Conservation (phyloP, 2,113 vertebrate genomes). For the Microcebus murinus region DNA sequence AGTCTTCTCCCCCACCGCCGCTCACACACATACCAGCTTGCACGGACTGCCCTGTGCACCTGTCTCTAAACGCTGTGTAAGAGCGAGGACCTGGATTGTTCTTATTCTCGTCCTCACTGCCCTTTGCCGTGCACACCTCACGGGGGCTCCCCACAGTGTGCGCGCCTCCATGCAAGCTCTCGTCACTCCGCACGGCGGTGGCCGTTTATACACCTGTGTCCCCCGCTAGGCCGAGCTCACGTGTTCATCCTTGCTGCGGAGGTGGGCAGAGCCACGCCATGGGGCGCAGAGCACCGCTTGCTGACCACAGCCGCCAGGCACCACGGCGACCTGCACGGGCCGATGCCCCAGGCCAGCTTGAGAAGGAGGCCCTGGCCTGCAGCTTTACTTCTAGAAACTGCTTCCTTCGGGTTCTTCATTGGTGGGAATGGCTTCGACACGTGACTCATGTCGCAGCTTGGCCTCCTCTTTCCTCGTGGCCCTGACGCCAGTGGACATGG, state of each 20-base stretch:
- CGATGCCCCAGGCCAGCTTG: no score
- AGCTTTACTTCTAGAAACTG: background rate
- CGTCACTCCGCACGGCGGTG: accelerated
- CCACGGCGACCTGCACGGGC: no score
- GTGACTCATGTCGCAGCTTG: accelerated
- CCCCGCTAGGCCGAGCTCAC: background rate
- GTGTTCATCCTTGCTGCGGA: accelerated
- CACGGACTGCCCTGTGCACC: no score
- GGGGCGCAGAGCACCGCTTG: accelerated
- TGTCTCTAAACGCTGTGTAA: background rate
- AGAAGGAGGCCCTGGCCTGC: background rate
- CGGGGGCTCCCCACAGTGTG: accelerated
- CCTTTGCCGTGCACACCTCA: accelerated
- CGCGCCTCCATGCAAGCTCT: background rate
- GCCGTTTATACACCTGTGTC: background rate
- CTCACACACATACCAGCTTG: accelerated
- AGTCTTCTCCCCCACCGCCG: background rate
- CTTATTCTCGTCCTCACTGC: accelerated
- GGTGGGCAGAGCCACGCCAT: accelerated
- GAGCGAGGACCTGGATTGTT: accelerated
- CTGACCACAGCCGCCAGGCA: background rate
- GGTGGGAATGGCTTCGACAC: background rate
- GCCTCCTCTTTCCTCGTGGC: accelerated
- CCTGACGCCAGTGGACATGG: no score
- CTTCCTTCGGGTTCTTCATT: background rate